phyloP scores from a whole-genome alignment of 2,888 invertebrate species.

The Hirtodrosophila histrioides region DNA sequence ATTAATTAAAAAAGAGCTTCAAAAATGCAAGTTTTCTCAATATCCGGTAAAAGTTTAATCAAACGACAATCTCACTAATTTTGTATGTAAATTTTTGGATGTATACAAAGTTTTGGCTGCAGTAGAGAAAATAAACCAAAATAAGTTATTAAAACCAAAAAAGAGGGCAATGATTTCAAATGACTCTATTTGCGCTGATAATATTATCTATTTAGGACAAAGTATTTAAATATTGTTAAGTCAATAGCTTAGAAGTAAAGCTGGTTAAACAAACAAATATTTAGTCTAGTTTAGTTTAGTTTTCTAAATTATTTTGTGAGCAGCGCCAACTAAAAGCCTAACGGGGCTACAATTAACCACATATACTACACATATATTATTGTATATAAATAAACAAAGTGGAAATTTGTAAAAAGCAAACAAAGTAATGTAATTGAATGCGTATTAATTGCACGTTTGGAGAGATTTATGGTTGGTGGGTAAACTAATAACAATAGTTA shows the following conservation, averaged over 20 bases:
- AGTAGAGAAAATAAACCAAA: slow-evolving; percentile 4
- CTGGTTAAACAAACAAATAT: too few relatives aligned
- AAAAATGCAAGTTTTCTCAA: neutral
- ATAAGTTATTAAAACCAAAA: slow-evolving; percentile 10
- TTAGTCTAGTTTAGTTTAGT: too few relatives aligned
- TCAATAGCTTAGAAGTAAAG: too few relatives aligned
- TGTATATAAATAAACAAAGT: slow-evolving; percentile 7
- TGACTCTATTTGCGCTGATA: too few relatives aligned
- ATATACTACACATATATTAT: neutral
- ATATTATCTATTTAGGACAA: too few relatives aligned
- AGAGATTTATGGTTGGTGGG: slow-evolving; percentile 28
- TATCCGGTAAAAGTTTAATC: slow-evolving; percentile 29
- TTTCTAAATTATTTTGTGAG: too few relatives aligned
- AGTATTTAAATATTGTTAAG: neutral
- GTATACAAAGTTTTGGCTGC: too few relatives aligned
- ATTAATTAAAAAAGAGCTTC: neutral
- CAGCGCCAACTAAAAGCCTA: neutral
- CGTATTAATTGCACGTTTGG: slow-evolving; percentile 14
- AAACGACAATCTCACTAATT: neutral
- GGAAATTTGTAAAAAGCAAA: slow-evolving; percentile 21
- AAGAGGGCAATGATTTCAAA: neutral
- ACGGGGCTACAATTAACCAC: neutral
- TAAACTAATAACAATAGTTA: slow-evolving; percentile 56
- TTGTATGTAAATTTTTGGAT: slow-evolving; percentile 3
- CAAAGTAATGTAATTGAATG: slow-evolving; percentile 40